Conservation (phyloP, 2,113 vertebrate species). For the Podiceps cristatus region DNA sequence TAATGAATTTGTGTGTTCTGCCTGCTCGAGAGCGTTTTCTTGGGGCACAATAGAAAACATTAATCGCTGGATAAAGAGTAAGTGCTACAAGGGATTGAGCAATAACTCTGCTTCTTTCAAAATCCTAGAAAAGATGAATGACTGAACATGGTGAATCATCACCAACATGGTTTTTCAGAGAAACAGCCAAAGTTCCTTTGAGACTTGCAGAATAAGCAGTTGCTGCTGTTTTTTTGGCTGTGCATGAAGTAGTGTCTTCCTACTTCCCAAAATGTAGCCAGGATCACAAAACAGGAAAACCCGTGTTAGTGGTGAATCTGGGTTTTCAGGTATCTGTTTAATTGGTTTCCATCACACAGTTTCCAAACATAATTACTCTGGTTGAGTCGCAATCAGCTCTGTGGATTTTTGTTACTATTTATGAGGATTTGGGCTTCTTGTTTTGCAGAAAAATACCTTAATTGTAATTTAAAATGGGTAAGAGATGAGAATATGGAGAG, state of each 20-base stretch:
- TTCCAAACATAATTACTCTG: neutral
- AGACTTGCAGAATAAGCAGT: constrained; percentile 36
- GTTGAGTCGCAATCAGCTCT: neutral
- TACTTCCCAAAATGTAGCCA: neutral
- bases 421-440: neutral
- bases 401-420: neutral
- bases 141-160: constrained; percentile 24
- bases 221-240: neutral
- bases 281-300: neutral
- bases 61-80: neutral
- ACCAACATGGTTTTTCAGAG: neutral
- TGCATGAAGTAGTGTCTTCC: neutral
- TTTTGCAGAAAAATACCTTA: neutral
- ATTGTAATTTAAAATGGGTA: neutral
- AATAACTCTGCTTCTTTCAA: neutral
- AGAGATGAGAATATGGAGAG: neutral
- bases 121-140: constrained; percentile 49
- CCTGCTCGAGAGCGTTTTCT: neutral
- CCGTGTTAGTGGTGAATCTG: neutral
- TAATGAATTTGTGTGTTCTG: neutral
- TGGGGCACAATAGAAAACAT: neutral
- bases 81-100: neutral
- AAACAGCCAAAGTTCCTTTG: neutral
- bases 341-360: neutral
- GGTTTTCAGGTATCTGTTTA: neutral